These are phyloP conservation scores for Wiebesia pumilae DNA, from an alignment of 1,140 invertebrate species.

Conservation along the genomic window DNA sequence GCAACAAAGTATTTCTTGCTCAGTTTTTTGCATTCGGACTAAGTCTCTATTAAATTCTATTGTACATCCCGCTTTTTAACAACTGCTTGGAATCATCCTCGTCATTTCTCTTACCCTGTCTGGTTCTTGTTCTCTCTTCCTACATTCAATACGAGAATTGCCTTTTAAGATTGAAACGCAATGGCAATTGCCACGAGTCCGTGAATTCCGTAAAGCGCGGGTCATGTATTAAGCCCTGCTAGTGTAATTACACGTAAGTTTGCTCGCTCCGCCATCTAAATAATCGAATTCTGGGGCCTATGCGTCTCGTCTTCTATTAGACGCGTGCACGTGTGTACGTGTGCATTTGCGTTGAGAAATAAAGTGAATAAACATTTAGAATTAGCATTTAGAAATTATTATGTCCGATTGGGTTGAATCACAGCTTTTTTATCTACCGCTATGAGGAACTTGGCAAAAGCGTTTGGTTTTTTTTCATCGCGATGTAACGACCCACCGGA, in stretches of 20 bases:
- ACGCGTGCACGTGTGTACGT: not conserved
- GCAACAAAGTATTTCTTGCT: not conserved
- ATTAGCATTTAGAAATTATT: constrained; percentile 38
- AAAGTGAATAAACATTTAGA: not conserved
- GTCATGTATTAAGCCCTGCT: not conserved
- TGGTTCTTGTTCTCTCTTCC: not conserved
- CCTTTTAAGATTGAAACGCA: not conserved
- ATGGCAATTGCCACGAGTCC: not conserved
- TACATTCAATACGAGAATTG: not conserved
- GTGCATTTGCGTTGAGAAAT: not conserved
- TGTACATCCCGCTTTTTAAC: not conserved
- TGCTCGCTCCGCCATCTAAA: not conserved
- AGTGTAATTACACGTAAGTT: constrained; percentile 12
- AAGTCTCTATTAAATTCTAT: not conserved
- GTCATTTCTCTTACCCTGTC: not conserved
- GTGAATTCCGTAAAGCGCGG: not conserved
- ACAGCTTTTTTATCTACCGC: not conserved
- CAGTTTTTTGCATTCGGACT: not conserved
- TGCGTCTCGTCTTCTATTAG: not conserved
- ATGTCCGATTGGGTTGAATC: not conserved
- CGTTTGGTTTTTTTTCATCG: no score
- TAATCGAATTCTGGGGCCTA: not conserved
- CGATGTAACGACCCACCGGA: not conserved
- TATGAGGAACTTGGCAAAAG: not conserved
- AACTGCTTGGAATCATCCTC: not conserved